Evolutionary conservation across 2,888 invertebrate species (phyloP).

Genomic region (Diadegma fenestrale): DNA sequence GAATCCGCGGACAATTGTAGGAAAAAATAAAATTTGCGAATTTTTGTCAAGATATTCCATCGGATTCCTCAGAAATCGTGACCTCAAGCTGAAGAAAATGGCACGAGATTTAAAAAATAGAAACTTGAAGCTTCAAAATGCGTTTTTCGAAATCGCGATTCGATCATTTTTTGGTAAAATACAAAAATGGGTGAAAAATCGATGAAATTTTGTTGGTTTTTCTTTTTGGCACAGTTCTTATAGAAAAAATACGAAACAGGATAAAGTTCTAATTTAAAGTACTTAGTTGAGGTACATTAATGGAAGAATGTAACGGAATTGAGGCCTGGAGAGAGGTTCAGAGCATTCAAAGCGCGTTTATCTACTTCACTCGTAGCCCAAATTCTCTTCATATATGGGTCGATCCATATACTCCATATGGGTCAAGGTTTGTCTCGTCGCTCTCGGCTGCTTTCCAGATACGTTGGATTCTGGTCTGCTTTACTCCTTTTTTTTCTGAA

Average conservation of each 20-base stretch:
- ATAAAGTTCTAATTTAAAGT: neutral
- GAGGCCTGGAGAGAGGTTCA: slow-evolving; percentile 35
- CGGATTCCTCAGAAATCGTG: too few relatives aligned
- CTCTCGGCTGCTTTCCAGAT: slow-evolving; percentile 38
- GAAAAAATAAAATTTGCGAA: too few relatives aligned
- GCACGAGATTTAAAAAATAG: too few relatives aligned
- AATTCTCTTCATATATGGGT: slow-evolving; percentile 63
- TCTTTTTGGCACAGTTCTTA: neutral
- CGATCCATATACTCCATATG: slow-evolving; percentile 61
- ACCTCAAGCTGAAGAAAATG: too few relatives aligned
- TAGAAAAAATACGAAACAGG: neutral
- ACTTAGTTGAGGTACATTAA: neutral
- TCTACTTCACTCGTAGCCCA: slow-evolving; percentile 36
- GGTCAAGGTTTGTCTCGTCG: slow-evolving; percentile 63
- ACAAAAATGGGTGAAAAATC: too few relatives aligned
- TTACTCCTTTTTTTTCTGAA: neutral
- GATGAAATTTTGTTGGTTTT: too few relatives aligned
- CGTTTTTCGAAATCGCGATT: too few relatives aligned
- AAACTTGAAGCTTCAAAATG: too few relatives aligned
- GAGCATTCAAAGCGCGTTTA: slow-evolving; percentile 46
- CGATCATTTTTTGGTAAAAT: too few relatives aligned
- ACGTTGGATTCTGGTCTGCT: neutral
- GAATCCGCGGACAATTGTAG: too few relatives aligned
- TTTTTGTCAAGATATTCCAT: too few relatives aligned
- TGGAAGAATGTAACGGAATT: neutral